Evolutionary conservation across 2,888 invertebrate species (phyloP), one percentile per base, ranked within the genome.

Genomic region (Chrysotoxum bicinctum): DNA sequence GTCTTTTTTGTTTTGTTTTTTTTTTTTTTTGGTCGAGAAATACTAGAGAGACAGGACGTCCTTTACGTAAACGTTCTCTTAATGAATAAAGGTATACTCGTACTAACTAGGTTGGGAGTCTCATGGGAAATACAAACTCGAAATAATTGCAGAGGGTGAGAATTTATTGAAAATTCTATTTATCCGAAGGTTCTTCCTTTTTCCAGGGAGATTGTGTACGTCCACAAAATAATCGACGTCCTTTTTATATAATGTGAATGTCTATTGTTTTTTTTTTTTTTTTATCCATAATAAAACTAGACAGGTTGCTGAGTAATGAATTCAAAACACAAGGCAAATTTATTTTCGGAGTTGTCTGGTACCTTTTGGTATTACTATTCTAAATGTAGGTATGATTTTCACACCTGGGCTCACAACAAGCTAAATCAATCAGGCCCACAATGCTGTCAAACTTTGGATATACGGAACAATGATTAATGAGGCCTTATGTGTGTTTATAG

Each of bases 381-480:
- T n/a, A 8, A 10, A 6, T 32, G 30, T 19, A 14, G 12, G 58
- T 58, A 37, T 56, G 21, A 58, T 7, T 35, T 37, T 21, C 14
- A 43, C 62, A 78, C 62, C 77, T 68, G 72, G 52, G 12, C 21
- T 21, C 54, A 69, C 37, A 50, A 21, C 45, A 74, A 64, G 74
- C 45, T 83, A 74, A 83, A 83, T 83, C 78, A 79, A 83, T 83
- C 83, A 83, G 74, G 56, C 16, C 23, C 37, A 43, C 43, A 40
- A 52, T 35, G 40, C 70, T 72, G 72, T 77, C 76, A 66, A 66
- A 77, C 58, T 30, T 66, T 58, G n/a, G 35, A 14, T 56, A 54
- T 43, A 30, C 14, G 8, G 21, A 66, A 35, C 43, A 66, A 48
- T 77, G 77, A 77, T 77, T 77, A 77, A 82, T 77, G 60, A 1